A percentile compares a stretch with the other conserved stretches of the same genome.
Conservation (phyloP, 2,888 invertebrate genomes). For the Oligia strigilis region DNA sequence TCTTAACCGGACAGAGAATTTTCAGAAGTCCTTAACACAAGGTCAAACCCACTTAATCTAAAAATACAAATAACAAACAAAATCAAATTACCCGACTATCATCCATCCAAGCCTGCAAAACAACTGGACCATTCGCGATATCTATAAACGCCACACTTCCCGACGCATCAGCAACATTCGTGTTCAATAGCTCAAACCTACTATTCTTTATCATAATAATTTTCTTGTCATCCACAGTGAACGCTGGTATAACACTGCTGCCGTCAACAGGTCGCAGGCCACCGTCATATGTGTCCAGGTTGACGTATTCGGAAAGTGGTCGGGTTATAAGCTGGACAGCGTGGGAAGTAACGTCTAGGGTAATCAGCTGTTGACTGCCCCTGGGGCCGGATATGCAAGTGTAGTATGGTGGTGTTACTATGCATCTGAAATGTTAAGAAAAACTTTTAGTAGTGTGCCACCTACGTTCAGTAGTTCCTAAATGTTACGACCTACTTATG, state of each 20-base stretch:
- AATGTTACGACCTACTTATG: neutral
- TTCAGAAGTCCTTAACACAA: neutral
- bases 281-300: slow-evolving; percentile 68
- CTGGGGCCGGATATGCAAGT: slow-evolving; percentile 91
- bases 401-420: slow-evolving; percentile 91
- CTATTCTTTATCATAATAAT: slow-evolving; percentile 81
- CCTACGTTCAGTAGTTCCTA: neutral
- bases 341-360: slow-evolving; percentile 91
- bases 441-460: neutral
- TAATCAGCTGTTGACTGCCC: slow-evolving; percentile 89
- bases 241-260: slow-evolving; percentile 80
- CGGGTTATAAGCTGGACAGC: slow-evolving; percentile 87
- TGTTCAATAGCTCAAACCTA: slow-evolving; percentile 76
- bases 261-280: slow-evolving; percentile 78
- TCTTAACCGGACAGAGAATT: neutral
- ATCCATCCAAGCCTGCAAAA: slow-evolving; percentile 83
- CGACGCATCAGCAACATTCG: slow-evolving; percentile 72
- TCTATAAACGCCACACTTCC: slow-evolving; percentile 82
- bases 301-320: slow-evolving; percentile 81
- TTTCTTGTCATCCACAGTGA: slow-evolving; percentile 82
- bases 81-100: slow-evolving; percentile 53
- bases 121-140: slow-evolving; percentile 75
- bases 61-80: neutral
- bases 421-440: slow-evolving; percentile 88
- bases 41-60: no score